Evolutionary conservation across 1,140 invertebrate genomes (phyloP), one percentile per base, ranked within the genome.

Genomic region (Diorhabda carinulata): DNA sequence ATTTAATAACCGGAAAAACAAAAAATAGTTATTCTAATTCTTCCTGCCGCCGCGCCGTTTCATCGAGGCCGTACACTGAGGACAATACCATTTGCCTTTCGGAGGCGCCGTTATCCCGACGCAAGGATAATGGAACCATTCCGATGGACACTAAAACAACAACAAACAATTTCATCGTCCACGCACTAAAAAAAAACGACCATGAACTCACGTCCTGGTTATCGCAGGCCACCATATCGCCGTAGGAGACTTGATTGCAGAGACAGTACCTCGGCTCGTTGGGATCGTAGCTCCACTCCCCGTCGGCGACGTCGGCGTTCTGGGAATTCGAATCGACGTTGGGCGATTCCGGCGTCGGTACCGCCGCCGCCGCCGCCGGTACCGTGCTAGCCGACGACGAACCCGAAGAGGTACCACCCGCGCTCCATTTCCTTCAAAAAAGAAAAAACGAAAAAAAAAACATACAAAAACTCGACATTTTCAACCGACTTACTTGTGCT

Each of bases 71-170:
- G 92, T 90, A 84, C 97, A 99, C 76, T 96, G 92, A 0, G 95
- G 95, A 82, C 97, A 99, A 81, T 94, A 99, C 97, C 97, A 99
- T 83, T 98, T 98, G 52, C 97, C 97, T 84, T 97, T 97, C 0
- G 97, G 97, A 9, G 96, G 94, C 69, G 95, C 92, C 0, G 92
- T 94, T 70, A 99, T 94, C 61, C 94, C 94, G 59, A 99, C 96
- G 83, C 97, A 99, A 6, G 92, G 91, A 83, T 98, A 99, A 84
- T 99, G 97, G 84, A 98, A 99, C 97, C 97, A 99, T 82, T 98
- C 96, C 74, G 94, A 95, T 8, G 94, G 94, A 84, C 97, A 99
- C 92, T 95, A 83, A 67, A 88, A 86, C 65, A 70, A 73, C 76
- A 66, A 5, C 3, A 3, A 2, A 43, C 66, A 56, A 70, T 44